These are phyloP conservation scores for Cecidostiba fungosa DNA, from an alignment of 2,888 invertebrate species.

Conservation along the genomic window DNA sequence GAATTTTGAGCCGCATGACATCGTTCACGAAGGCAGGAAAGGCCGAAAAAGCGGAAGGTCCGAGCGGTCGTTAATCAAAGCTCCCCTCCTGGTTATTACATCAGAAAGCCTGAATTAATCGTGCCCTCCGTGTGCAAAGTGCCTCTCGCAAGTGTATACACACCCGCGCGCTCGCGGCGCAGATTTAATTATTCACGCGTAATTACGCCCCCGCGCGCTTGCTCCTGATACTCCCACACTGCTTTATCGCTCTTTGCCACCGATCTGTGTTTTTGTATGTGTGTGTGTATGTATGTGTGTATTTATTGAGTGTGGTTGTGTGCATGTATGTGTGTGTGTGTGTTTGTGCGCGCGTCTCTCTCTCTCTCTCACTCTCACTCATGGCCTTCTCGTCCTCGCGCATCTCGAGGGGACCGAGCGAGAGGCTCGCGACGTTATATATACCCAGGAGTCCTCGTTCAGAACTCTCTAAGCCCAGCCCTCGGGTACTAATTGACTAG, in stretches of 20 bases:
- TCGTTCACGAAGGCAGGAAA: conserved; percentile 1
- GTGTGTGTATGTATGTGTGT: not conserved
- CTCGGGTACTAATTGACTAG: conserved; percentile 79
- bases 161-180: conserved; percentile 47
- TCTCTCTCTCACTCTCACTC: conserved; percentile 39
- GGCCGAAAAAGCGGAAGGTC: not conserved
- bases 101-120: conserved; percentile 35
- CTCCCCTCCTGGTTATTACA: conserved; percentile 6
- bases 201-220: conserved; percentile 65
- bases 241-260: conserved; percentile 31
- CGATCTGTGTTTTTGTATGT: conserved; percentile 26
- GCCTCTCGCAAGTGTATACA: conserved; percentile 15
- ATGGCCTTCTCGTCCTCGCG: conserved; percentile 32
- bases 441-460: conserved; percentile 29
- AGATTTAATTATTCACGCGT: conserved; percentile 70
- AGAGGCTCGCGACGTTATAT: conserved; percentile 35
- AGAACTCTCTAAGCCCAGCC: conserved; percentile 29
- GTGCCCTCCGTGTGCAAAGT: conserved; percentile 36
- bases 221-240: conserved; percentile 57
- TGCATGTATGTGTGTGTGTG: not conserved
- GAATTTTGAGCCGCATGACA: not conserved
- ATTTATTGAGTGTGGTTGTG: no score
- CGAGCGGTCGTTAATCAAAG: conserved; percentile 10
- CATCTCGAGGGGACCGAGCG: conserved; percentile 44
- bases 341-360: conserved; percentile 32